Evolutionary conservation across 2,888 invertebrate genomes (phyloP), one percentile per base, ranked within the genome.

Genomic region (Stratiomys singularior): DNA sequence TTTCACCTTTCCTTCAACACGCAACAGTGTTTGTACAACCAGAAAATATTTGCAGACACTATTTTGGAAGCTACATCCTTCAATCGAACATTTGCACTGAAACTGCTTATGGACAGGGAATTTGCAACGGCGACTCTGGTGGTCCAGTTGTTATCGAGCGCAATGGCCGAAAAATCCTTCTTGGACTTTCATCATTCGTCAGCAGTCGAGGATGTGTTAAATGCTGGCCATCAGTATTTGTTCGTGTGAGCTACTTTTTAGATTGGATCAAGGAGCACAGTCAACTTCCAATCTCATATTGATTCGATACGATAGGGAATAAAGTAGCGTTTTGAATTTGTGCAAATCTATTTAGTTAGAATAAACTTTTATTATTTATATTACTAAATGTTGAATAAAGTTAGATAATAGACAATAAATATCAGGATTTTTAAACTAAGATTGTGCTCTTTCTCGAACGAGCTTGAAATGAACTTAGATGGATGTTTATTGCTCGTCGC

Each of bases 31-130:
- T 85, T 28, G 85, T 89, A n/a, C 84, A 88, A 25, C 83, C 84
- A 27, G 87, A 87, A 37, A 76, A 82, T 37, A 82, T 83, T 1
- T 89, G 89, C 81, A 85, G 86, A 66, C 82, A 85, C 1, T 85
- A 83, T 52, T 89, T 86, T 81, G 85, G 88, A 0, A 83, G 86
- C 1, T 83, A 85, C 1, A 86, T 88, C 77, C 84, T 84, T 1
- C 82, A 83, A 44, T 85, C 85, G 1, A 88, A 89, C 77, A 86
- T 89, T 30, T 89, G 89, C 81, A 86, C 88, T 21, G 74, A 74
- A 60, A 74, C 74, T 23, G 60, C 37, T 11, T 74, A 21, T 15
- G 74, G 74, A 2, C 74, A 74, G 21, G 74, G 74, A 30, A 74
- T 74, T 9, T 74, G 74, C 21, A 74, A 74, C 28, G 74, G 74